A percentile compares a stretch with the other conserved stretches of the same genome.
phyloP scores from a whole-genome alignment of 2,888 invertebrate genomes.

The Isoperla grammatica region DNA sequence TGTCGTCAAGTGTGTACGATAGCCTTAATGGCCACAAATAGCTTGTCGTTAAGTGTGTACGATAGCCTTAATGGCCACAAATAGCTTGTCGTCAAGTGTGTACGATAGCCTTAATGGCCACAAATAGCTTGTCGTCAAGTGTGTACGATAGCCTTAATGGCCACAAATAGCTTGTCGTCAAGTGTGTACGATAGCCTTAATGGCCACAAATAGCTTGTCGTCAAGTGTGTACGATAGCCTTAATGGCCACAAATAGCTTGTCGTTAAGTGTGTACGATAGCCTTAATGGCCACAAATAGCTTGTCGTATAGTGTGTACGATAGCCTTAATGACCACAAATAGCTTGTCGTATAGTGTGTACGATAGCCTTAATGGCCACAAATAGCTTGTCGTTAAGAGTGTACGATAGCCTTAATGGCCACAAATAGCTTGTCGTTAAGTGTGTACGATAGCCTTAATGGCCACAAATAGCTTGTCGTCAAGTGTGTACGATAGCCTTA shows the following conservation, averaged over 20 bases:
- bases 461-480: neutral
- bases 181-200: neutral
- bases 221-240: neutral
- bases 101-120: neutral
- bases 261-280: neutral
- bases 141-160: neutral
- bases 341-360: neutral
- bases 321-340: neutral
- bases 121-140: neutral
- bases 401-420: neutral
- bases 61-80: neutral
- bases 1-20: neutral
- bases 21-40: neutral
- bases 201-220: neutral
- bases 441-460: neutral
- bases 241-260: neutral
- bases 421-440: neutral
- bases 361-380: neutral
- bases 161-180: neutral
- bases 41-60: neutral
- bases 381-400: neutral
- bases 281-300: neutral
- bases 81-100: neutral
- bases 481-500: neutral
- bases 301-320: neutral